These are phyloP conservation scores for Tolypeutes matacus DNA, from an alignment of 2,797 vertebrate genomes.

Conservation along the genomic window DNA sequence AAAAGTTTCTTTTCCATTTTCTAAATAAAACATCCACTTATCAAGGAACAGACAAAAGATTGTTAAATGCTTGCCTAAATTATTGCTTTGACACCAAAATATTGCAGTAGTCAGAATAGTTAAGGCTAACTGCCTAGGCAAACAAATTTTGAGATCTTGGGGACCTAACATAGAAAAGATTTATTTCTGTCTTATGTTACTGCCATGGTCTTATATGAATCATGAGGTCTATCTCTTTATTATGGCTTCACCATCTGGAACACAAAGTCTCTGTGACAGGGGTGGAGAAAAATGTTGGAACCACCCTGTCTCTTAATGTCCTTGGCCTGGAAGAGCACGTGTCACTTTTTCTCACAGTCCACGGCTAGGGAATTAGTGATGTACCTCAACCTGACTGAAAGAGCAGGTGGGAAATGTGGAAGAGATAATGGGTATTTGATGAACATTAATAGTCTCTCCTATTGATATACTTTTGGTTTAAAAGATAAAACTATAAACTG, in stretches of 20 bases:
- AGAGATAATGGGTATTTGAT: background rate
- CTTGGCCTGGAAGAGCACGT: background rate
- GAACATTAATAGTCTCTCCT: background rate
- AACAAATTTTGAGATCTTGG: background rate
- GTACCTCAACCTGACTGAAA: background rate
- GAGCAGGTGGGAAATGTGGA: background rate
- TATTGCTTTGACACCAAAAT: background rate
- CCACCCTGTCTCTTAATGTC: background rate
- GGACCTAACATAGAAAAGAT: background rate
- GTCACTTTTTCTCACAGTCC: background rate
- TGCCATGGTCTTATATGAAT: background rate
- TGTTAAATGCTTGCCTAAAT: background rate
- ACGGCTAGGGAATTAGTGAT: background rate
- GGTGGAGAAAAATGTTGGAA: background rate
- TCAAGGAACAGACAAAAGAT: background rate
- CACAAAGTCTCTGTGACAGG: background rate
- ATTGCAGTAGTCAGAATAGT: background rate
- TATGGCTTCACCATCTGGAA: background rate
- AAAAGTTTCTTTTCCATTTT: background rate
- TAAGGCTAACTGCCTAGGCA: background rate
- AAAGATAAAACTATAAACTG: background rate
- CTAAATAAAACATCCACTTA: background rate
- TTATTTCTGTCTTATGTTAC: background rate
- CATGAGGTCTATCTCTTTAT: background rate
- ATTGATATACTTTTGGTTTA: background rate